Evolutionary conservation across 2,888 invertebrate species (phyloP).

Genomic region (Doris montereyensis): DNA sequence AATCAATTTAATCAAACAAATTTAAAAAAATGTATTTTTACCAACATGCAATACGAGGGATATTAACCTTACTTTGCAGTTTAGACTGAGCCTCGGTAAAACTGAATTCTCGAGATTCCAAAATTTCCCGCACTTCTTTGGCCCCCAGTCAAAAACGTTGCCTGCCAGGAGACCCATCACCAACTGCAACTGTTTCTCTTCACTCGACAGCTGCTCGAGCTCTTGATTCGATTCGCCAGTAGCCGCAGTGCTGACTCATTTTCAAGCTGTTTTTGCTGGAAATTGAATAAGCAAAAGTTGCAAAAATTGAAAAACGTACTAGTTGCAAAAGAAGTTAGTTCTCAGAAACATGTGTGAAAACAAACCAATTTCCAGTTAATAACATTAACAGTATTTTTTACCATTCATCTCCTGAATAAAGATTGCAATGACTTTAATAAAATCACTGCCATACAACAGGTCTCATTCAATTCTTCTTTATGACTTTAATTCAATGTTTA

Average conservation of each 20-base stretch:
- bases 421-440: too few relatives aligned
- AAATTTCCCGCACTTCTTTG: conserved; percentile 86
- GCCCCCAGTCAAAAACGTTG: conserved; percentile 99
- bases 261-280: conserved; percentile 88
- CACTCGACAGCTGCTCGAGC: conserved; percentile 79
- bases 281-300: conserved; percentile 16
- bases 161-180: conserved; percentile 80
- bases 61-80: conserved; percentile 80
- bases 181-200: conserved; percentile 73
- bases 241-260: conserved; percentile 85
- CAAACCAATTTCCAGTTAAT: too few relatives aligned
- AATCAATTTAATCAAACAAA: too few relatives aligned
- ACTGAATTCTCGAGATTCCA: conserved; percentile 84
- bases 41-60: not conserved
- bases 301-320: too few relatives aligned
- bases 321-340: too few relatives aligned
- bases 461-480: too few relatives aligned
- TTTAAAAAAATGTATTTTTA: too few relatives aligned
- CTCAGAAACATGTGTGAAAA: too few relatives aligned
- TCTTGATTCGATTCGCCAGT: conserved; percentile 80
- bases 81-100: conserved; percentile 86
- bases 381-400: too few relatives aligned
- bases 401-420: too few relatives aligned
- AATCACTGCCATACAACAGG: too few relatives aligned
- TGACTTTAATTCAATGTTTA: too few relatives aligned